Conservation (phyloP, 2,888 invertebrate genomes). For the Aquatica leii region DNA sequence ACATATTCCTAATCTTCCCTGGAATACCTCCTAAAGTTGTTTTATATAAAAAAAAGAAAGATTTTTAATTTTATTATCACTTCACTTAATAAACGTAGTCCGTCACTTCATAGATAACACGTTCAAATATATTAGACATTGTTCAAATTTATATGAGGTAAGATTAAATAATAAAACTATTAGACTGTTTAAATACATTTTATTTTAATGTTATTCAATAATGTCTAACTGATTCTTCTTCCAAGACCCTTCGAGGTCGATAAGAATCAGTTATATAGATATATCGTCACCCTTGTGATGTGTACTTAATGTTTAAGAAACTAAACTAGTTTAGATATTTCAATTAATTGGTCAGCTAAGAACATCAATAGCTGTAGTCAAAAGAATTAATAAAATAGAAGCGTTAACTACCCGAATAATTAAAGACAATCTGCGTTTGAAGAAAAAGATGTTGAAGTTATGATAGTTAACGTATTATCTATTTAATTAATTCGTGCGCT, state of each 20-base stretch:
- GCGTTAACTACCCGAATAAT: conserved; percentile 31
- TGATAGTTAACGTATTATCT: conserved; percentile 47
- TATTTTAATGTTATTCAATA: conserved; percentile 30
- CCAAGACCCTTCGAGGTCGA: background rate
- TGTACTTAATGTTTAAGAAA: conserved; percentile 44
- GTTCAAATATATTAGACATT: background rate
- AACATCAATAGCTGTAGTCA: conserved; percentile 55
- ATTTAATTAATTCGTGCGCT: conserved; percentile 56
- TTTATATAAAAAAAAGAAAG: conserved; percentile 9
- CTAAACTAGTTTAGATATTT: conserved; percentile 42
- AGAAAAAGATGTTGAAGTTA: background rate
- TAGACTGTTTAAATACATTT: conserved; percentile 27
- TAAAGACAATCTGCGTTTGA: conserved; percentile 29
- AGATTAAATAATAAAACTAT: conserved; percentile 23
- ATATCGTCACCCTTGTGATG: conserved; percentile 37
- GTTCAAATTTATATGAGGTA: conserved; percentile 11
- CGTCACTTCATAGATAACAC: conserved; percentile 14
- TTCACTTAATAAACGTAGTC: conserved; percentile 16
- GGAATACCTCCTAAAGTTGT: conserved; percentile 21
- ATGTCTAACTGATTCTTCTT: conserved; percentile 15
- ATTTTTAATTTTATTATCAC: background rate
- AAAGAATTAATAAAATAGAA: conserved; percentile 52
- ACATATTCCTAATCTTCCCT: conserved; percentile 24
- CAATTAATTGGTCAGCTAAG: conserved; percentile 51
- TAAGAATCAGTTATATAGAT: conserved; percentile 20